Base-by-base conservation (phyloP, 2,797 vertebrate genomes). In the Enteromius treurensis region DNA sequence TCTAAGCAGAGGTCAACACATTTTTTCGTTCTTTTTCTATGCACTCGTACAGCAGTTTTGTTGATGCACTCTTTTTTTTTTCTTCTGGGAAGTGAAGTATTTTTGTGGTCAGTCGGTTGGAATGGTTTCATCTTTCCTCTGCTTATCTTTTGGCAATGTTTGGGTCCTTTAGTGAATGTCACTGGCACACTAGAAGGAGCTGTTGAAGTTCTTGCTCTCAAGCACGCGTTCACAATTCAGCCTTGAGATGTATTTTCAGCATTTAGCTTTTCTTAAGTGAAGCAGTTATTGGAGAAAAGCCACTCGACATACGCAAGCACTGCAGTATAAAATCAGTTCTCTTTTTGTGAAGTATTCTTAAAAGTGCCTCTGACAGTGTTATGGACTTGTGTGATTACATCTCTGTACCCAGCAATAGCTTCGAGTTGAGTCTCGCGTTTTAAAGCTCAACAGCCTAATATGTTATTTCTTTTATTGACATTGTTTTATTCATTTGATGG, bases 401-500 rank as follows among this genome's bases (percentile, higher is more conserved):
- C 74, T 73, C 68, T 81, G 73, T 32, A 69, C 55, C 73, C 65
- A 84, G 83, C 83, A 87, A 85, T 83, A 86, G 60, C 45, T 80
- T 76, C 60, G 34, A 79, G 77, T 71, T 53, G 64, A 77, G 49
- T 60, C 14, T 14, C 77, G 55, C 5, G 13, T 23, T 74, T 81
- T 34, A 73, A 51, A 45, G 34, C 68, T 78, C 55, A 51, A 77
- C 58, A 5, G 65, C 69, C 73, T 23, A n/a, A 67, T 3, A 9
- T 3, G 6, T 42, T 14, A 19, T 51, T 71, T 76, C 80, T 88
- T 86, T 86, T 77, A 84, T 77, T 79, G 53, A 74, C n/a, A 23
- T 82, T 49, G 40, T 86, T 85, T 85, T 86, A 85, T 84, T 85
- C 81, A 81, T 81, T 79, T 74, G n/a, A 62, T 47, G 34, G 76